phyloP scores from a whole-genome alignment of 2,113 vertebrate species.

The Siniperca chuatsi region DNA sequence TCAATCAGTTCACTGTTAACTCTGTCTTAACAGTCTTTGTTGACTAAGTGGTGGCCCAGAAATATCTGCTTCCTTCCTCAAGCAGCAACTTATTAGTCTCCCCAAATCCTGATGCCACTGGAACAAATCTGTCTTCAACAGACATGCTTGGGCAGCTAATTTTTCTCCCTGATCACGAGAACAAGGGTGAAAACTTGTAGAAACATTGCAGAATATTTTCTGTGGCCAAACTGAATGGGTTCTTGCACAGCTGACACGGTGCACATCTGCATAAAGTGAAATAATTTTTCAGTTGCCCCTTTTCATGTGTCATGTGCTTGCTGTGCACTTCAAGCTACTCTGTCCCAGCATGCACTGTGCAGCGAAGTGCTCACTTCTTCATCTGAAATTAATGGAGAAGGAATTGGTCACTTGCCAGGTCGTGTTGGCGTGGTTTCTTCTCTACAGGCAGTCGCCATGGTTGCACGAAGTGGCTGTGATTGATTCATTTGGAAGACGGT shows the following conservation, averaged over 20 bases:
- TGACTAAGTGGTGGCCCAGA: background rate
- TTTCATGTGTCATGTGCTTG: background rate
- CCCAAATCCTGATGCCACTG: background rate
- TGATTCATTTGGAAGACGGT: conserved; percentile 38
- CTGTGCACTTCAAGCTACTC: background rate
- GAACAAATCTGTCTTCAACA: background rate
- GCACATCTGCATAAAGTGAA: conserved; percentile 27
- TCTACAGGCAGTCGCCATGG: background rate
- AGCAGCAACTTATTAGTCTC: background rate
- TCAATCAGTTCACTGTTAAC: background rate
- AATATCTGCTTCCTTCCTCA: background rate
- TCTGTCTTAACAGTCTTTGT: background rate
- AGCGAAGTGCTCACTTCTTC: conserved; percentile 1
- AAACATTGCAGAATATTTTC: background rate
- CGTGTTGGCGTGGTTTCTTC: conserved; percentile 14
- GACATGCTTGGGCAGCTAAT: background rate
- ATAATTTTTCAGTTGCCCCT: background rate
- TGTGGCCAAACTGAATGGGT: background rate
- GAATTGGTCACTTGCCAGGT: conserved; percentile 12
- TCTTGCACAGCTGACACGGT: background rate
- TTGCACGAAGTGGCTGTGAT: conserved; percentile 6
- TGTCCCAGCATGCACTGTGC: conserved; percentile 29
- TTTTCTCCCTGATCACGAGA: background rate
- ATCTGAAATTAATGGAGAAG: conserved; percentile 49
- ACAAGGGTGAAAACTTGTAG: background rate